Base-by-base conservation (phyloP, 2,113 vertebrate genomes). In the Sinocyclocheilus maitianheensis region DNA sequence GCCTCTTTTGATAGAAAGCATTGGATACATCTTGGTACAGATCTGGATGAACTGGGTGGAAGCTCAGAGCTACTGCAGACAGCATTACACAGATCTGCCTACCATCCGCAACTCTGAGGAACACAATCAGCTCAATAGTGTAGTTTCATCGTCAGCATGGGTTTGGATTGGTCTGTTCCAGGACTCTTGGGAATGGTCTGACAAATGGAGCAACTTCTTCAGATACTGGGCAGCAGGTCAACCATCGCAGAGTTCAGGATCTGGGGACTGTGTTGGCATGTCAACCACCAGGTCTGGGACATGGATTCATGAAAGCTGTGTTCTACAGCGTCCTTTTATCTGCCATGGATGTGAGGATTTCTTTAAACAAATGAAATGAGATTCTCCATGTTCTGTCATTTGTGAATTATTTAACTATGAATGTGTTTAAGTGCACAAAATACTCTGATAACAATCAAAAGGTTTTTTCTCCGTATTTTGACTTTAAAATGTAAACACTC, bases 161-260 rank as follows among this genome's bases (percentile, higher is more conserved):
- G 20, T 76, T 16, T 87, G 82, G 82, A 16, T 87, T 20, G 86
- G 86, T n/a, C 58, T 84, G 13, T 85, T 81, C 55, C n/a, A 0
- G 46, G 83, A 87, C 63, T 12, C 24, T 60, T 87, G 86, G 86
- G 53, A 55, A 43, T 87, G 83, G 77, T 84, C 82, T 75, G 83
- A 87, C 3, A 7, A 67, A 26, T 10, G 65, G 43, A 76, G 24
- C 6, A 51, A 26, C 9, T 75, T 69, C 71, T 87, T 84, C 9
- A 78, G 83, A 53, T 1, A 84, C 58, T 87, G 83, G 86, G 30
- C n/a, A 65, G 13, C 8, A 37, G 82, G 63, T 18, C 69, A 65
- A 72, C 72, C 69, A 72, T 43, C 30, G 0, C 40, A 48, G 26
- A 72, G 1, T 63, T 83, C 12, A 51, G 77, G 60, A 83, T 60